Evolutionary conservation across 1,140 invertebrate genomes (phyloP), one percentile per base, ranked within the genome.

Genomic region (Leptinotarsa texana): DNA sequence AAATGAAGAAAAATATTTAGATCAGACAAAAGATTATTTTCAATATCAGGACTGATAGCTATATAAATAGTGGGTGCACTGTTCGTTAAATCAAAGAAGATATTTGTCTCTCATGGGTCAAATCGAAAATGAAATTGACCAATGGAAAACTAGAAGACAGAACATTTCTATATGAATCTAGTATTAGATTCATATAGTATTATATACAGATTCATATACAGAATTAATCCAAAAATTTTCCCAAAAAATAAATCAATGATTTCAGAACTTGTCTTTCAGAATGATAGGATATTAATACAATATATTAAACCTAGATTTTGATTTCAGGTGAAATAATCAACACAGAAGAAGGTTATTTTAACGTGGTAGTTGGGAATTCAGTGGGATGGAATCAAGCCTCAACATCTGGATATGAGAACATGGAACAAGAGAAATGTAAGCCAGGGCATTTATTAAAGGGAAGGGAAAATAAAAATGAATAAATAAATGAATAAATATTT

Each of bases 291-390:
- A 33, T 33, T 33, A 2, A 57, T n/a, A 57, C n/a, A 57, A n/a
- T 57, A n/a, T 57, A 57, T 57, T 57, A n/a, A 57, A 57, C 51
- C 5, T 17, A n/a, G 51, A 57, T 57, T 57, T 57, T 57, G 51
- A 57, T 57, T 57, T 57, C 51, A 57, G 51, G 51, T 57, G 51
- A 57, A 57, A 57, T 57, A 57, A 57, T 57, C 51, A 57, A 57
- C 51, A 17, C 51, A 57, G 51, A 57, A 57, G 51, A 57, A 15
- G 51, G 51, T 57, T 57, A 57, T 57, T 57, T 57, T 57, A n/a
- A n/a, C 13, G n/a, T 13, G 51, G 51, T 57, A 17, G 51, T 57
- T 57, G 51, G 51, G 51, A 57, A 57, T 57, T 57, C 51, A 57
- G 51, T 13, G n/a, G 51, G 13, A 57, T 57, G 51, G 51, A 57